These are phyloP conservation scores for Mnemiopsis leidyi DNA, from an alignment of 37 sponge, comb jelly and placozoan genomes.

Conservation along the genomic window DNA sequence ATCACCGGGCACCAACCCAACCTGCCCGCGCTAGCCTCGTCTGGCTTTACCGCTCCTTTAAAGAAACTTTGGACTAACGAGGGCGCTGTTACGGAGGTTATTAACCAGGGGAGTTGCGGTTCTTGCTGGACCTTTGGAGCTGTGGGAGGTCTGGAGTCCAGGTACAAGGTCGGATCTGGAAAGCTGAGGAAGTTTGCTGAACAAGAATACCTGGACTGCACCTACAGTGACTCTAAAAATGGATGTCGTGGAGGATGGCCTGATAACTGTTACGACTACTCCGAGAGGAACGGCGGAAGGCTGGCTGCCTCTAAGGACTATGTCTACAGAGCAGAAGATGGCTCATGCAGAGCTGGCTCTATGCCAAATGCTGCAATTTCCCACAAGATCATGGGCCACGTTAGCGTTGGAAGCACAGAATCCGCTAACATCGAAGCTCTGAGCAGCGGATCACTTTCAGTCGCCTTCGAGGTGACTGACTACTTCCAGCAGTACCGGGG, in stretches of 20 bases:
- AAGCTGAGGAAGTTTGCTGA: conserved; percentile 14
- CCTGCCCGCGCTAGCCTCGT: neutral
- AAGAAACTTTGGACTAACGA: neutral
- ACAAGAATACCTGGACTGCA: conserved; percentile 20
- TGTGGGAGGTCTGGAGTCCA: conserved; percentile 35
- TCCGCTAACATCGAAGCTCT: neutral
- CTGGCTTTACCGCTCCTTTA: neutral
- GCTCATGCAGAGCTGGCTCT: neutral
- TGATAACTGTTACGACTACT: neutral
- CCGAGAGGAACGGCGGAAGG: neutral
- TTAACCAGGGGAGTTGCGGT: neutral
- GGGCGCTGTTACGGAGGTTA: neutral
- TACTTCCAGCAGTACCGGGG: conserved; percentile 40
- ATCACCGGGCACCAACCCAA: neutral
- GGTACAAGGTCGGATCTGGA: neutral
- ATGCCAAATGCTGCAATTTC: neutral
- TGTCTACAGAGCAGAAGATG: neutral
- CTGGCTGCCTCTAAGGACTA: neutral
- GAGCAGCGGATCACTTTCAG: neutral
- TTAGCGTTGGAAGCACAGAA: neutral
- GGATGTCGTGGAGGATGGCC: conserved; percentile 26
- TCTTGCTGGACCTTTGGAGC: conserved; percentile 32
- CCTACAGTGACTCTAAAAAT: neutral
- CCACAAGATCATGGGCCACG: neutral
- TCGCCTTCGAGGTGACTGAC: conserved; percentile 27